These are phyloP conservation scores for Lepidocolaptes lacrymiger DNA, from an alignment of 2,797 vertebrate genomes.

Conservation along the genomic window DNA sequence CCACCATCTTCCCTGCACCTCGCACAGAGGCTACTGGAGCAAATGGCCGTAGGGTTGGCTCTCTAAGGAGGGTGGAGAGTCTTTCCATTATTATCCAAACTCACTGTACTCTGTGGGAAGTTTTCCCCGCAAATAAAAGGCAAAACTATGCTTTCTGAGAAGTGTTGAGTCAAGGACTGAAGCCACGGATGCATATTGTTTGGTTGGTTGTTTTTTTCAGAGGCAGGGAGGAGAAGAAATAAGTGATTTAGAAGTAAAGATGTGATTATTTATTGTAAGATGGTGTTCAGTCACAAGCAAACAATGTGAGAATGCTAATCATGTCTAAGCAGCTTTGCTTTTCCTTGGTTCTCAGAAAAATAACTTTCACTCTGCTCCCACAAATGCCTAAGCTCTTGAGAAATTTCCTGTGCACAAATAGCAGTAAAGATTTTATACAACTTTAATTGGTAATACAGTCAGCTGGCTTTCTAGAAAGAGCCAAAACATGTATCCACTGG, in stretches of 20 bases:
- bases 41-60: rapidly evolving
- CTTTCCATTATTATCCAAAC: not conserved
- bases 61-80: not conserved
- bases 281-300: not conserved
- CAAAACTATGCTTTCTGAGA: not conserved
- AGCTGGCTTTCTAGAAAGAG: not conserved
- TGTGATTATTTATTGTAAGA: not conserved
- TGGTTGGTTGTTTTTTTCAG: not conserved
- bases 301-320: not conserved
- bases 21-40: rapidly evolving
- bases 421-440: not conserved
- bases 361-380: not conserved
- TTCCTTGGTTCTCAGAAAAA: not conserved
- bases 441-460: not conserved
- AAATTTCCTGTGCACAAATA: not conserved
- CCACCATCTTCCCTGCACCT: not conserved
- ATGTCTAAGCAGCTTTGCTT: not conserved
- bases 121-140: not conserved
- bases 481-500: not conserved
- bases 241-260: not conserved
- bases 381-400: not conserved
- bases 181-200: not conserved
- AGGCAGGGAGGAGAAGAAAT: rapidly evolving
- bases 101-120: not conserved
- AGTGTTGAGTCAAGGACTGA: not conserved